phyloP scores from a whole-genome alignment of 2,113 vertebrate species.

The Chaenogobius annularis region DNA sequence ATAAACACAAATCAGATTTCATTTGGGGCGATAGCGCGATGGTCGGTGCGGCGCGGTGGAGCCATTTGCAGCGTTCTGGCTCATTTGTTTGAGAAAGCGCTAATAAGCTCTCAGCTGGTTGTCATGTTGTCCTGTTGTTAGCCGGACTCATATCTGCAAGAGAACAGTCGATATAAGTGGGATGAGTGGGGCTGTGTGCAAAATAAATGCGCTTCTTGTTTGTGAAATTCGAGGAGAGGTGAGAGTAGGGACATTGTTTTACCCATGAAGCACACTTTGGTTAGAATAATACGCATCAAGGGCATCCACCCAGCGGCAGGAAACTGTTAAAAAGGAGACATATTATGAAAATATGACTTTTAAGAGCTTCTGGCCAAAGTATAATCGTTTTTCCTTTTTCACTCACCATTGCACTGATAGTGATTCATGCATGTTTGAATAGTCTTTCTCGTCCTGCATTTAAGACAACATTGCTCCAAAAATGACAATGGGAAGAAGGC shows the following conservation, averaged over 20 bases:
- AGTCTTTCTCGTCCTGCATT: too few species aligned
- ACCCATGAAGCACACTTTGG: neutral
- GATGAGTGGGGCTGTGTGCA: constrained; percentile 3
- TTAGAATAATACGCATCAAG: neutral
- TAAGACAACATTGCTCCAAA: too few species aligned
- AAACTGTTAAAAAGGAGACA: neutral
- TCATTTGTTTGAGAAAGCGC: constrained; percentile 34
- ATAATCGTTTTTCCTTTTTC: too few species aligned
- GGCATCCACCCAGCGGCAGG: neutral
- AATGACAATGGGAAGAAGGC: constrained; percentile 95
- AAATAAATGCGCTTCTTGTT: constrained; percentile 1
- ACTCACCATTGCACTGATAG: too few species aligned
- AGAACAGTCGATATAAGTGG: neutral
- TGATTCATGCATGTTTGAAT: too few species aligned
- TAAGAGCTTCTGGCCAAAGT: too few species aligned
- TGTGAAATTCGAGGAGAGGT: neutral
- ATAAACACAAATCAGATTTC: constrained; percentile 46
- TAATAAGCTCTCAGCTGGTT: constrained; percentile 35
- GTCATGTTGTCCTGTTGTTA: constrained; percentile 21
- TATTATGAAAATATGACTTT: too few species aligned
- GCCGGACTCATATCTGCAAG: constrained; percentile 4
- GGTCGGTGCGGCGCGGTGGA: constrained; percentile 14
- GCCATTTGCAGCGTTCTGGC: constrained; percentile 16
- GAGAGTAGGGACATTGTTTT: constrained; percentile 8
- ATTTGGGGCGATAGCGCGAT: constrained; percentile 17